These are phyloP conservation scores for Vanessa tameamea DNA, from an alignment of 1,140 invertebrate genomes.

Conservation along the genomic window DNA sequence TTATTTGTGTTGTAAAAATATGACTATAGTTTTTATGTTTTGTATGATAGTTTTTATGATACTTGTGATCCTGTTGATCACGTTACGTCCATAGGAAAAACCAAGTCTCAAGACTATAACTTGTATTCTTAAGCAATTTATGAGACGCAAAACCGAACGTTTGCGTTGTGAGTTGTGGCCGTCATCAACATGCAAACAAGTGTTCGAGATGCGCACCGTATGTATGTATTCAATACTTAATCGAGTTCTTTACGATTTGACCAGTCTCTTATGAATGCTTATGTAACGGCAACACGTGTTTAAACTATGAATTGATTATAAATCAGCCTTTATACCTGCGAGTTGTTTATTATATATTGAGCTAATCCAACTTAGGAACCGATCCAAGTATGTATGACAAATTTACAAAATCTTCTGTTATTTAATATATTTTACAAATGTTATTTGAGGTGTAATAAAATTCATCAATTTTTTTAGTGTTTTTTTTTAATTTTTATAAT, in stretches of 20 bases:
- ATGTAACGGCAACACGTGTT: constrained; percentile 23
- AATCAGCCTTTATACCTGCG: background rate
- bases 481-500: too few relatives aligned
- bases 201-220: background rate
- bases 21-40: too few relatives aligned
- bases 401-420: too few relatives aligned
- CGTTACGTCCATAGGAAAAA: background rate
- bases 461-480: too few relatives aligned
- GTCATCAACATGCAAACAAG: constrained; percentile 15
- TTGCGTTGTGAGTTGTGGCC: background rate
- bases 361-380: too few relatives aligned
- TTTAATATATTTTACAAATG: too few relatives aligned
- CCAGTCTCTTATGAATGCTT: constrained; percentile 15
- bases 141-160: constrained; percentile 1
- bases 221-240: constrained; percentile 8
- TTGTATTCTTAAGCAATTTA: background rate
- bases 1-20: too few relatives aligned
- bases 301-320: constrained; percentile 2
- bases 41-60: too few relatives aligned
- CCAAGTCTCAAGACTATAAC: background rate
- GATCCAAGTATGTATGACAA: too few relatives aligned
- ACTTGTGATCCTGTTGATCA: background rate
- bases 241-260: constrained; percentile 26
- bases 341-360: too few relatives aligned
- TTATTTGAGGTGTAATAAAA: too few relatives aligned